Percentiles rank a stretch among this genome's conserved stretches.
phyloP scores from a whole-genome alignment of 2,888 invertebrate species.

The Protodeltote pygarga region DNA sequence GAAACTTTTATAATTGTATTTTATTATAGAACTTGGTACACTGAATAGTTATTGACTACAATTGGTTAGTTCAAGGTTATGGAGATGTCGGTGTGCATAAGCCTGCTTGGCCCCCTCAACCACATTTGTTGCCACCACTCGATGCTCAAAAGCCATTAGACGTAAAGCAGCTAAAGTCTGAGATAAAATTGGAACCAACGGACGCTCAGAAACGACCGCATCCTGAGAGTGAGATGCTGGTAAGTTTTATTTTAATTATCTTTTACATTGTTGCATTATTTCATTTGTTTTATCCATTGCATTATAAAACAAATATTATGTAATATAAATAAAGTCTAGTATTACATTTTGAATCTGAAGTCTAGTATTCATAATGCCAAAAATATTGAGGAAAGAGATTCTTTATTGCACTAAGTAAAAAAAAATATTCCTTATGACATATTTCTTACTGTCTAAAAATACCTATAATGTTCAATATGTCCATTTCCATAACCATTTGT shows the following conservation, averaged over 20 bases:
- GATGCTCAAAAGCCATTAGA: slow-evolving; percentile 79
- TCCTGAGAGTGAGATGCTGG: slow-evolving; percentile 79
- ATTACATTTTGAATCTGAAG: no score
- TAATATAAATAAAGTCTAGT: no score
- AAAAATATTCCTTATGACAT: no score
- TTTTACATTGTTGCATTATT: neutral
- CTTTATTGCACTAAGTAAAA: no score
- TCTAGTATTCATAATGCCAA: no score
- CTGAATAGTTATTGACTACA: slow-evolving; percentile 24
- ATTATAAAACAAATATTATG: no score
- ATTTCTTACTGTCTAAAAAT: no score
- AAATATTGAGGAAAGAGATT: no score
- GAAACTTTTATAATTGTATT: slow-evolving; percentile 27
- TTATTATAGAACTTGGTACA: no score
- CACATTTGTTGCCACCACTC: slow-evolving; percentile 75
- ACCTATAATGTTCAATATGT: no score
- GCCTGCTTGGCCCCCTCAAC: slow-evolving; percentile 79
- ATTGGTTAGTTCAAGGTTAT: slow-evolving; percentile 74
- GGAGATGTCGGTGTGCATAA: slow-evolving; percentile 79
- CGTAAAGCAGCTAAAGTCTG: slow-evolving; percentile 79
- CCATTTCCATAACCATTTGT: no score
- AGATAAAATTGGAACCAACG: slow-evolving; percentile 79
- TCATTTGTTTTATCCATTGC: neutral
- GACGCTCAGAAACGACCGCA: slow-evolving; percentile 79
- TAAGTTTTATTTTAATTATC: slow-evolving; percentile 36